A percentile compares a stretch with the other conserved stretches of the same genome.
Conservation (phyloP, 1,140 invertebrate genomes). For the Psilanteris sp. region DNA sequence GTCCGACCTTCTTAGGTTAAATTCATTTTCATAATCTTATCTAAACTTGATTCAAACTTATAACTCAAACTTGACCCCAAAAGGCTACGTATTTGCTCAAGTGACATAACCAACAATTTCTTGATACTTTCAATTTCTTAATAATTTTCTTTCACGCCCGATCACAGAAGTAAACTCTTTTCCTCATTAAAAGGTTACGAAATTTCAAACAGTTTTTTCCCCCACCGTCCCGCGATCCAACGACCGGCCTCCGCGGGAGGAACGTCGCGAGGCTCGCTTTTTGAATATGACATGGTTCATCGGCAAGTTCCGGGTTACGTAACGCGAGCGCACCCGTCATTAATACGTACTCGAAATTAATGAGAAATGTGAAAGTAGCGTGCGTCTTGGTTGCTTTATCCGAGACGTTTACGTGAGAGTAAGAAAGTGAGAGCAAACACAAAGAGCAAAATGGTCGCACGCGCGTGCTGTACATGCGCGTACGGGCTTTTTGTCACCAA, state of each 20-base stretch:
- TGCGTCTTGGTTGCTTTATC: constrained; percentile 36
- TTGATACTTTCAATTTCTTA: constrained; percentile 44
- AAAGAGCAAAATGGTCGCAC: constrained; percentile 53
- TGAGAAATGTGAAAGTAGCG: constrained; percentile 73
- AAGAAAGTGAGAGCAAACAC: constrained; percentile 72
- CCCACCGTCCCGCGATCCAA: not conserved
- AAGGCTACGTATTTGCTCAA: constrained; percentile 11
- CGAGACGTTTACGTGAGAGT: constrained; percentile 57
- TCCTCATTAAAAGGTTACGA: constrained; percentile 22
- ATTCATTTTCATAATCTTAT: constrained; percentile 23
- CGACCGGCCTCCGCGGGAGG: not conserved
- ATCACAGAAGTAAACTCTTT: constrained; percentile 16
- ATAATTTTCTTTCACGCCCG: not conserved
- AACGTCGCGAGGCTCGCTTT: not conserved
- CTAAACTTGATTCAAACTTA: constrained; percentile 15
- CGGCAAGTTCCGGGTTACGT: constrained; percentile 66
- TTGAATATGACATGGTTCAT: constrained; percentile 12
- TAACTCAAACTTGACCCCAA: constrained; percentile 55
- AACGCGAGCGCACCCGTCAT: constrained; percentile 64
- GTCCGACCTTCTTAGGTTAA: not conserved
- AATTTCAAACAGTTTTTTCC: constrained; percentile 27
- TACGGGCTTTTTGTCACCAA: constrained; percentile 35
- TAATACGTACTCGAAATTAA: constrained; percentile 71
- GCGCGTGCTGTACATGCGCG: constrained; percentile 34
- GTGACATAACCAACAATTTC: constrained; percentile 38